Evolutionary conservation across 2,113 vertebrate genomes (phyloP).

Genomic region (Podilymbus podiceps): DNA sequence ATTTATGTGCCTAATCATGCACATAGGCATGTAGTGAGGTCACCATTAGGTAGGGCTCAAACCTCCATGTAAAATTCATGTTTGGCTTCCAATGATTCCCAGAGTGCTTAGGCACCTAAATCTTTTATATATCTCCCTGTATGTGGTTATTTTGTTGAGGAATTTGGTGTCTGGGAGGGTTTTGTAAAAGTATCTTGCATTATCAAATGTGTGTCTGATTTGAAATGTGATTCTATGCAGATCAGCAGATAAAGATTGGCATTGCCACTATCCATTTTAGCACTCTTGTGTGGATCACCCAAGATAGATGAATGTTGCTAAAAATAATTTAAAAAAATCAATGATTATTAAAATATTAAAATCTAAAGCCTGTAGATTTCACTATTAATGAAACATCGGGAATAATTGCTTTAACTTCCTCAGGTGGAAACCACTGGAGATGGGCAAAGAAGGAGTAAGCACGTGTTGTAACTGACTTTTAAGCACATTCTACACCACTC

Average conservation of each 20-base stretch:
- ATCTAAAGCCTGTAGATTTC: not conserved
- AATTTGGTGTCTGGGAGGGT: no score
- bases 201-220: not conserved
- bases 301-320: not conserved
- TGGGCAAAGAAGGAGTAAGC: not conserved
- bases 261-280: not conserved
- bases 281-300: no score
- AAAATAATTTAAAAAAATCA: not conserved
- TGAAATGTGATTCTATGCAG: not conserved
- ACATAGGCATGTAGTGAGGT: not conserved
- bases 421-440: not conserved
- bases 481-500: not conserved
- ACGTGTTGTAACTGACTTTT: accelerated
- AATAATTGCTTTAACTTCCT: not conserved
- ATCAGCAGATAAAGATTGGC: not conserved
- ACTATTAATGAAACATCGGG: not conserved
- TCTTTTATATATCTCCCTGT: no score
- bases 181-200: not conserved
- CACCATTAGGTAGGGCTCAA: not conserved
- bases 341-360: not conserved
- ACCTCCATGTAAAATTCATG: not conserved
- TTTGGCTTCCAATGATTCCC: not conserved
- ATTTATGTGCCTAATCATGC: not conserved
- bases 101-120: not conserved
- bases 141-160: no score